A percentile compares a stretch with the other conserved stretches of the same genome.
phyloP scores from a whole-genome alignment of 2,888 invertebrate genomes.

The Sturmia bella region DNA sequence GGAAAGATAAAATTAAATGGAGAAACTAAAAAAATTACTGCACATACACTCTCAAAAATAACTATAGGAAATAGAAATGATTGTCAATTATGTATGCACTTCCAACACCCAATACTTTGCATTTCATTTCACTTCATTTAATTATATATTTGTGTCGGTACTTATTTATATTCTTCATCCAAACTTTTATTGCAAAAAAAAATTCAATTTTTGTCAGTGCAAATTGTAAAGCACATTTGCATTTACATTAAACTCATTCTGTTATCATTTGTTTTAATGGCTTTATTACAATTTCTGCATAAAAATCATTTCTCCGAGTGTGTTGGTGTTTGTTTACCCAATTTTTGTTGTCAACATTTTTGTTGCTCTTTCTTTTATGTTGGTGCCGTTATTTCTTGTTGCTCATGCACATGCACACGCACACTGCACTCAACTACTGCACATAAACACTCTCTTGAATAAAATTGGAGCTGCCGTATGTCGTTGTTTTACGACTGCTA shows the following conservation, averaged over 20 bases:
- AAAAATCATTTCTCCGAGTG: conserved; percentile 39
- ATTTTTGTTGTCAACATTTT: conserved; percentile 53
- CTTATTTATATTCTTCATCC: too few species aligned
- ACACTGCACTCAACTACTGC: not conserved
- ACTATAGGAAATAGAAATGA: not conserved
- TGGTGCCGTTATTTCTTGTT: conserved; percentile 6
- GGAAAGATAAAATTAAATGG: not conserved
- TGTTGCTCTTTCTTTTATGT: conserved; percentile 7
- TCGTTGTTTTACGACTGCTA: conserved; percentile 55
- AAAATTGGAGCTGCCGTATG: conserved; percentile 33
- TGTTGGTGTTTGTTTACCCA: conserved; percentile 42
- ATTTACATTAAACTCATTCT: too few species aligned
- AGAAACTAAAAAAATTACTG: not conserved
- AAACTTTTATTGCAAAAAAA: too few species aligned
- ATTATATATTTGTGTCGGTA: too few species aligned
- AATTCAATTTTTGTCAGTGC: too few species aligned
- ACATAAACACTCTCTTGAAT: not conserved
- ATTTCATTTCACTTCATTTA: too few species aligned
- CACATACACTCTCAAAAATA: not conserved
- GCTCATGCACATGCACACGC: conserved; percentile 9
- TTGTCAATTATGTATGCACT: too few species aligned
- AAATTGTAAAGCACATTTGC: too few species aligned
- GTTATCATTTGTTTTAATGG: too few species aligned
- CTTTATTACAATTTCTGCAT: not conserved
- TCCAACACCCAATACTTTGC: too few species aligned